These are phyloP conservation scores for Geopemphigus sp. DNA, from an alignment of 1,140 invertebrate genomes.

Conservation along the genomic window DNA sequence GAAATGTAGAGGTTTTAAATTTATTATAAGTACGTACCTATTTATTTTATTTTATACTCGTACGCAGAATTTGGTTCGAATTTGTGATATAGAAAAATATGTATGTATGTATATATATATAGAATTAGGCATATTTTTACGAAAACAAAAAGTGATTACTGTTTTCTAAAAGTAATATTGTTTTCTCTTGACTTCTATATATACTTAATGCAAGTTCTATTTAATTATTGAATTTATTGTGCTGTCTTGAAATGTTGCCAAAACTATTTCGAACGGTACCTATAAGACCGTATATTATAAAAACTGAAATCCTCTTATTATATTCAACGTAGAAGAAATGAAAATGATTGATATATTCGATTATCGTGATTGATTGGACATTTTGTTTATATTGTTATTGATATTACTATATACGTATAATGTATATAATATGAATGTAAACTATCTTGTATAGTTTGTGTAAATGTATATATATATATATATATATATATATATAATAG, in stretches of 20 bases:
- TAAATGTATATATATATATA: no score
- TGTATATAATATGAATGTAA: neutral
- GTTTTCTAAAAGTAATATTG: neutral
- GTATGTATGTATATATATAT: neutral
- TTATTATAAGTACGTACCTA: neutral
- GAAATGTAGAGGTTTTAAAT: constrained; percentile 14
- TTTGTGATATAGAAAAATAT: neutral
- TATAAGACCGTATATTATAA: neutral
- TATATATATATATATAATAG: no score
- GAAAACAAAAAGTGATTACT: neutral
- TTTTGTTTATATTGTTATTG: neutral
- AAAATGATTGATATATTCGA: constrained; percentile 24
- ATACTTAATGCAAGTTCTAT: neutral
- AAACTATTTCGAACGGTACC: neutral
- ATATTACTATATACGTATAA: neutral
- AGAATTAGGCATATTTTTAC: no score
- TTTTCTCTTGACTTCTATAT: neutral
- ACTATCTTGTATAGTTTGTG: no score
- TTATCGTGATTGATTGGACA: constrained; percentile 25
- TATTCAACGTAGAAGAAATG: neutral
- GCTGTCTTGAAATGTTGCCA: neutral
- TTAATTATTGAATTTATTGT: neutral
- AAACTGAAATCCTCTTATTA: constrained; percentile 8
- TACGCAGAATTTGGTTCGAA: neutral
- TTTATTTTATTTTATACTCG: neutral